Conservation (phyloP, 2,888 invertebrate genomes). For the Phania funesta region DNA sequence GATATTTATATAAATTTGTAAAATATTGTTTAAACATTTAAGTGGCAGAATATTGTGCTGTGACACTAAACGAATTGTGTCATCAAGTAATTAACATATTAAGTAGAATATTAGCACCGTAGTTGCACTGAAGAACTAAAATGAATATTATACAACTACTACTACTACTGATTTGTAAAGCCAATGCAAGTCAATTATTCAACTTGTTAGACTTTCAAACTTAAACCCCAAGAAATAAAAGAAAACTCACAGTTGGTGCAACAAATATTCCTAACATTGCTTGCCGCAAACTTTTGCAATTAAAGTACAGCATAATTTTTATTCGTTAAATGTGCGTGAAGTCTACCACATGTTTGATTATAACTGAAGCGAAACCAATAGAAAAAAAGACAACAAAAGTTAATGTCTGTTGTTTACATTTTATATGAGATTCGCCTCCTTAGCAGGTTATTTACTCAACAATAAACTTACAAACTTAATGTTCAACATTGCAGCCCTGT, state of each 20-base stretch:
- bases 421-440: constrained; percentile 30
- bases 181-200: not conserved
- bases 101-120: constrained; percentile 70
- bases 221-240: not conserved
- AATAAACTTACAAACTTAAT: constrained; percentile 5
- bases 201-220: not conserved
- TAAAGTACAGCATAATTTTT: constrained; percentile 18
- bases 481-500: not conserved
- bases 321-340: constrained; percentile 58
- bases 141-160: not conserved
- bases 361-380: no score
- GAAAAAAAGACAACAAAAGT: constrained; percentile 17
- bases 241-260: no score
- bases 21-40: no score
- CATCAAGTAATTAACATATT: constrained; percentile 72
- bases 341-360: constrained; percentile 43
- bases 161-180: not conserved
- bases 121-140: constrained; percentile 36
- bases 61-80: constrained; percentile 70
- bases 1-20: no score
- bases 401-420: constrained; percentile 57
- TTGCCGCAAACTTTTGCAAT: not conserved
- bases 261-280: not conserved
- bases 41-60: no score
- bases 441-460: constrained; percentile 10